Conservation (phyloP, 2,888 invertebrate species). For the Empis livida region DNA sequence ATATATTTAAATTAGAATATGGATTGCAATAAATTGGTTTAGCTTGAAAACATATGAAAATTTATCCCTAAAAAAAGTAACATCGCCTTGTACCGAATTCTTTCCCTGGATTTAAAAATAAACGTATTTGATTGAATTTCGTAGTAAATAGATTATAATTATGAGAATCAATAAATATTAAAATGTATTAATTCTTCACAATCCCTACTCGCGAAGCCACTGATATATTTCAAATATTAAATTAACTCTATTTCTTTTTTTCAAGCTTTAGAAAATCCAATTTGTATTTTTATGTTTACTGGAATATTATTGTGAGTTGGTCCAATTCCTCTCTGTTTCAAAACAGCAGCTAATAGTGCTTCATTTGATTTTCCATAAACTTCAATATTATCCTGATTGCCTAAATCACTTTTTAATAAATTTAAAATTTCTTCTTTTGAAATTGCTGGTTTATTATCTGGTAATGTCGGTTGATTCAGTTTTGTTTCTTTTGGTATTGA, state of each 20-base stretch:
- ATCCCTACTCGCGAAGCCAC: too few species aligned
- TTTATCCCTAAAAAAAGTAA: too few species aligned
- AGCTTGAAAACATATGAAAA: not conserved
- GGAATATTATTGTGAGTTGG: conserved; percentile 41
- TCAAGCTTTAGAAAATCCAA: not conserved
- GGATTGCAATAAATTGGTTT: not conserved
- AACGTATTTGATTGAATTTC: too few species aligned
- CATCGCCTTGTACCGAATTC: too few species aligned
- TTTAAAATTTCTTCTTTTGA: not conserved
- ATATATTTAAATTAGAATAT: not conserved
- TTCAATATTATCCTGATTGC: not conserved
- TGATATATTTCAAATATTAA: too few species aligned
- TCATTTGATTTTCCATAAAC: conserved; percentile 51
- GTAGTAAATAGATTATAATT: too few species aligned
- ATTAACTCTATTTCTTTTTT: too few species aligned
- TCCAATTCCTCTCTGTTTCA: conserved; percentile 59
- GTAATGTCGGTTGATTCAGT: conserved; percentile 15
- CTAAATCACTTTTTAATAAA: not conserved
- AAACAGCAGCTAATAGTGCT: conserved; percentile 52
- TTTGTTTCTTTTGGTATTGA: conserved; percentile 16
- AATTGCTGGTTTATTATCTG: not conserved
- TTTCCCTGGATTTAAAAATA: too few species aligned
- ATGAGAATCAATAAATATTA: too few species aligned
- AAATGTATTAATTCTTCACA: too few species aligned
- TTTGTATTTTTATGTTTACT: conserved; percentile 17